Percentiles rank a stretch among this genome's conserved stretches.
Conservation (phyloP, 2,888 invertebrate species). For the Sinotaia quadrata region DNA sequence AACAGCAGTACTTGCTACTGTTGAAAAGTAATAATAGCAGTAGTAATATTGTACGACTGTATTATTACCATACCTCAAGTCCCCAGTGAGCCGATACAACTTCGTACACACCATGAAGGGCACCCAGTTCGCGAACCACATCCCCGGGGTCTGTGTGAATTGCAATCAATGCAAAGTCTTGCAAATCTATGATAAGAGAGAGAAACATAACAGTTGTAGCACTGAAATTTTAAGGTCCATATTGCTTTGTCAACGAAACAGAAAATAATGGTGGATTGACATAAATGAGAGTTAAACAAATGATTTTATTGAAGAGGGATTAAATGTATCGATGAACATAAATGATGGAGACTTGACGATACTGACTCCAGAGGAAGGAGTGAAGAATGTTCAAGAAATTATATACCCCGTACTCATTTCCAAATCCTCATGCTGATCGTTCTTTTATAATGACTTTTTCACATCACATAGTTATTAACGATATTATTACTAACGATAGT, state of each 20-base stretch:
- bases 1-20: background rate
- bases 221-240: too few relatives aligned
- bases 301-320: background rate
- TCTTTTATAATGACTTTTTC: too few relatives aligned
- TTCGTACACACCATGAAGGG: constrained; percentile 49
- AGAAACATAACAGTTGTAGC: too few relatives aligned
- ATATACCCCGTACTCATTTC: too few relatives aligned
- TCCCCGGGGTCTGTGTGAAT: constrained; percentile 52
- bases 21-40: background rate
- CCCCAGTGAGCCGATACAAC: constrained; percentile 35
- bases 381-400: too few relatives aligned
- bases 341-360: too few relatives aligned
- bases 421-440: too few relatives aligned
- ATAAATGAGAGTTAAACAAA: background rate
- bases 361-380: too few relatives aligned
- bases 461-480: too few relatives aligned
- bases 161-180: constrained; percentile 60
- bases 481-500: too few relatives aligned
- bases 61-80: constrained; percentile 30
- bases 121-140: constrained; percentile 54
- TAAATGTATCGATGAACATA: too few relatives aligned
- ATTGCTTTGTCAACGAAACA: too few relatives aligned
- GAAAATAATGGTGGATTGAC: background rate
- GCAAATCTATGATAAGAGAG: constrained; percentile 43
- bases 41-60: background rate